Base-by-base conservation (phyloP, 2,113 vertebrate species). In the Ophiodon elongatus region DNA sequence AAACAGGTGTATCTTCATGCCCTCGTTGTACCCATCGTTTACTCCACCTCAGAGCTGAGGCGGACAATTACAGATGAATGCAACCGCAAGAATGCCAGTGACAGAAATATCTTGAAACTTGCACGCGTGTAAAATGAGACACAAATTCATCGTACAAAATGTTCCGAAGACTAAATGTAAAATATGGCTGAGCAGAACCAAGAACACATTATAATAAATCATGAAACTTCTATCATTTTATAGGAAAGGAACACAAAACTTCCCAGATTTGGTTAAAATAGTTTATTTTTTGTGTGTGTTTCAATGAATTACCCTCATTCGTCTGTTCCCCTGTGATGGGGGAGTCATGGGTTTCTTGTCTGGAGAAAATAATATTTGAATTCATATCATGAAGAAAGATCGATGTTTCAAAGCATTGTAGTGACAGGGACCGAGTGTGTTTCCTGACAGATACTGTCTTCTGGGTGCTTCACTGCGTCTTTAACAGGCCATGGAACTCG, bases 361-460 rank as follows among this genome's bases (percentile, higher is more conserved):
- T 27, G 3, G 4, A 50, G 59, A 43, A 25, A 10, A n/a, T 3
- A 37, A 29, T 5, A 35, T 63, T 6, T 79, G 33, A 52, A 85
- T 85, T 64, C 52, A 31, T n/a, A n/a, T 73, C 56, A 50, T 60
- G 50, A 69, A 77, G 37, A 31, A 11, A 77, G 33, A 6, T 10
- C 56, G 37, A 19, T 15, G 43, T 76, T 50, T 68, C 25, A 54
- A 63, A 50, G 64, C 23, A n/a, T 8, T 7, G 19, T 43, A 5
- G 27, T 43, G 63, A 83, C 66, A 25, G 85, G 8, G 27, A 56
- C 64, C 73, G 54, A 45, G 71, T 35, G 41, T 78, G 60, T 74
- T 70, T 72, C 7, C 39, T 85, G 74, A 79, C 82, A 83, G 75
- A 79, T 54, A 17, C 67, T 88, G 65, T 83, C 81, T 83, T 78